phyloP scores from a whole-genome alignment of 2,888 invertebrate genomes.

The Tipula unca region DNA sequence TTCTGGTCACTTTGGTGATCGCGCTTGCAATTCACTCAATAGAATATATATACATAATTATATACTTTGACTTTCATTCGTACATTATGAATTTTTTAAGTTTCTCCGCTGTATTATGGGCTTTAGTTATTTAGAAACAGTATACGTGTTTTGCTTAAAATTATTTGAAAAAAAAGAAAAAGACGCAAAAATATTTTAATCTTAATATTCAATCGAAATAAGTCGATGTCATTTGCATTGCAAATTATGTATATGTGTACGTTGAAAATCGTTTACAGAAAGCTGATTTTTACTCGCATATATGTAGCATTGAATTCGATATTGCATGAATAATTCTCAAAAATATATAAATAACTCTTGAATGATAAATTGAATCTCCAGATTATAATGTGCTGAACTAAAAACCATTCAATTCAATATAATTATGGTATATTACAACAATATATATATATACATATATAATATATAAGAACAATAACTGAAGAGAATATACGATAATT shows the following conservation, averaged over 20 bases:
- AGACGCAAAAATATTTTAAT: not conserved
- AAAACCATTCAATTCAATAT: not conserved
- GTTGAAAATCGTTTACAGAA: not conserved
- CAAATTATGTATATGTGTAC: not conserved
- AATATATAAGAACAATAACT: not conserved
- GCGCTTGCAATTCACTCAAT: not conserved
- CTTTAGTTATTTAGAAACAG: not conserved
- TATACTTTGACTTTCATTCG: not conserved
- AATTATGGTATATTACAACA: not conserved
- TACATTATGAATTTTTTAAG: not conserved
- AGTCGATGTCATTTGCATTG: not conserved
- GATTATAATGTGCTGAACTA: not conserved
- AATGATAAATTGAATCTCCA: not conserved
- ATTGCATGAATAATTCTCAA: not conserved
- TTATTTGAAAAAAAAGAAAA: not conserved
- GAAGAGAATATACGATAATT: not conserved
- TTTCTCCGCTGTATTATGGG: not conserved
- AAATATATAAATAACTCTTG: not conserved
- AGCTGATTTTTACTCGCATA: not conserved
- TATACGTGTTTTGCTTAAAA: not conserved
- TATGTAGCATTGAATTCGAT: no score
- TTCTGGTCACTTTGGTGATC: not conserved
- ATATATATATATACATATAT: not conserved
- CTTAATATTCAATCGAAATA: not conserved
- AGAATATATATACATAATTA: not conserved